Base-by-base conservation (phyloP, 2,888 invertebrate genomes). In the Crioceris asparagi region DNA sequence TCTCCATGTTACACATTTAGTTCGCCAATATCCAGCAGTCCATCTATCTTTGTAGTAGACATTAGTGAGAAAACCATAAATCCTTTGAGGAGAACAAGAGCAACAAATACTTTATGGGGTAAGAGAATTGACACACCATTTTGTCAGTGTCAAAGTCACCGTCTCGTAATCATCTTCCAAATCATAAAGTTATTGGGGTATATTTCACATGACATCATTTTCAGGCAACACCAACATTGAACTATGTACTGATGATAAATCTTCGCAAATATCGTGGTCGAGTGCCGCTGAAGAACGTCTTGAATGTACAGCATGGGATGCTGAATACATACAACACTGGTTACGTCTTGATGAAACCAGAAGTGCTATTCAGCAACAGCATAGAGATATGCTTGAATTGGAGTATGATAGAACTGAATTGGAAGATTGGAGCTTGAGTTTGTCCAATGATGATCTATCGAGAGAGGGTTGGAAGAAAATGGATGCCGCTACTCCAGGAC, bases 291-390 rank as follows among this genome's bases (percentile, higher is more conserved):
- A 75, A 35, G 75, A 76, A 25, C 66, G 71, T 21, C 66, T 67
- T 4, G 74, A 75, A 29, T 71, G 72, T 29, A 68, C 72, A 1
- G 69, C 71, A 45, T 80, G 77, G 66, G 81, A 83, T 51, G 74
- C 77, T 2, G 81, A 81, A 55, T 82, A 79, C 49, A 77, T 83
- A 30, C 81, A 82, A 56, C 80, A 82, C 54, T 82, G 82, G 81
- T 64, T 83, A 35, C 72, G 79, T 55, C 61, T 82, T 49, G 82
- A 82, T 54, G 81, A 82, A 50, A 77, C 79, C 2, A 68, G 80
- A 53, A 77, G 77, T 38, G 75, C 77, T 3, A 54, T 77, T 19
- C 77, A 77, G 50, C 79, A 79, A 51, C 73, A 79, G 48, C 78
- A 79, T 56, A 68, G 79, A 41, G 79, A 79, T 55, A 61, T 79